phyloP scores from a whole-genome alignment of 2,797 vertebrate genomes.

The Hephaestus fuliginosus region DNA sequence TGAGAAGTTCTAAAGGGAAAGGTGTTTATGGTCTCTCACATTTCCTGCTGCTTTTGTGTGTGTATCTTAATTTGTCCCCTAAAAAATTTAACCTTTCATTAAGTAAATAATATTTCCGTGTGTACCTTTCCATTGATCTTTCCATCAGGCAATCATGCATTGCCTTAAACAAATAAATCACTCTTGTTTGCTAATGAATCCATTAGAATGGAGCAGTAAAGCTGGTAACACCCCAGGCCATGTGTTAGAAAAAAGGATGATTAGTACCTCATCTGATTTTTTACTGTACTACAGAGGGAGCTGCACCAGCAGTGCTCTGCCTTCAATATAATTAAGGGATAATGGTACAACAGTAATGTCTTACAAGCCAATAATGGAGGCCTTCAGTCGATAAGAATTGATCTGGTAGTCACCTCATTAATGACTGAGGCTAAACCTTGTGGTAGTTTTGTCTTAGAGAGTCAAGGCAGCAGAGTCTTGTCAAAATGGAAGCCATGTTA shows the following conservation, averaged over 20 bases:
- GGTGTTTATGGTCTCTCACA: background rate
- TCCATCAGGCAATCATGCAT: conserved; percentile 31
- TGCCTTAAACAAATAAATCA: conserved; percentile 56
- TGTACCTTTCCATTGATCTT: conserved; percentile 15
- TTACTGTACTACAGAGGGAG: conserved; percentile 38
- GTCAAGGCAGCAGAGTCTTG: conserved; percentile 28
- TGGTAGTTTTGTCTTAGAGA: conserved; percentile 48
- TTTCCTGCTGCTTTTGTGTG: conserved; percentile 6
- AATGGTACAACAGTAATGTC: conserved; percentile 82
- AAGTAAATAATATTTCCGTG: conserved; percentile 5
- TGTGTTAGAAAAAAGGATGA: conserved; percentile 52
- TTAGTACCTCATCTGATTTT: conserved; percentile 51
- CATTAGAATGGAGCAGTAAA: conserved; percentile 60
- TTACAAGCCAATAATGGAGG: conserved; percentile 82
- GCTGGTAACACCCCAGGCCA: conserved; percentile 36
- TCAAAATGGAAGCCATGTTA: conserved; percentile 34
- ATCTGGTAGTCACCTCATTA: conserved; percentile 76
- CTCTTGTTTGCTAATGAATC: conserved; percentile 55
- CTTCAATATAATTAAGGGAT: conserved; percentile 80
- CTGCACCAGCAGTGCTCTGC: conserved; percentile 35
- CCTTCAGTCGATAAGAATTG: conserved; percentile 78
- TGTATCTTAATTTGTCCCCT: conserved; percentile 23
- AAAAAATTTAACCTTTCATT: conserved; percentile 30
- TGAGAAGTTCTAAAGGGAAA: background rate
- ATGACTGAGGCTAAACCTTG: conserved; percentile 64